Base-by-base conservation (phyloP, 2,888 invertebrate genomes). In the Amiota mariae region DNA sequence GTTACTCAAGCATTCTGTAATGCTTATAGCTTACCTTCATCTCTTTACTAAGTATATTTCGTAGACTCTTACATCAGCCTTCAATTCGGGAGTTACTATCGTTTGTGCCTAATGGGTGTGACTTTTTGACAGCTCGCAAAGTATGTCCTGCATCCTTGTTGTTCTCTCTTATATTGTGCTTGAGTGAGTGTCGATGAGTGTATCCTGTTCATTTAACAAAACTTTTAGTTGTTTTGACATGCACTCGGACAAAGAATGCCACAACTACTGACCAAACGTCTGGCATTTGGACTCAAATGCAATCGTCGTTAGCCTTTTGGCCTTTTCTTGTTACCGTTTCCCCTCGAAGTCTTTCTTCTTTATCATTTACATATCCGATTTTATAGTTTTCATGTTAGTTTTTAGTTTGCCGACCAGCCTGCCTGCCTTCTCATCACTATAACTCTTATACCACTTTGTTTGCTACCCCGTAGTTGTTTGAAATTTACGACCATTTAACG, bases 111-210 rank as follows among this genome's bases (percentile, higher is more conserved):
- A 85, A 82, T 86, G 86, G 85, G 77, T 85, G 77, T 85, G 84
- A 86, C 85, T 87, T 86, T 86, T 85, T 85, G 87, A 87, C 85
- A 85, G 82, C 82, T 73, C 71, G 51, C 72, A 71, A 79, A 79
- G 81, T 80, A 73, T 76, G 12, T 49, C 48, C 75, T 48, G 63
- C 66, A 51, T 48, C 68, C 57, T 11, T 77, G 57, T 24, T 71
- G 64, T 15, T 8, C 76, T 75, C 67, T 64, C 8, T 36, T 36
- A 56, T 66, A 67, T 73, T 74, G 75, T 15, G 56, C 54, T 15
- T 70, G 54, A 20, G 18, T 48, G 67, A 49, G 49, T 13, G 24
- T 13, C 18, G 67, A 57, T 57, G 56, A 11, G 73, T 75, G 82
- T 78, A 79, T 74, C 76, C 77, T 79, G 24, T 66, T 66, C 46